Percentiles rank a stretch among this genome's conserved stretches.
Conservation (phyloP, 2,888 invertebrate genomes). For the Drosophila picticornis region DNA sequence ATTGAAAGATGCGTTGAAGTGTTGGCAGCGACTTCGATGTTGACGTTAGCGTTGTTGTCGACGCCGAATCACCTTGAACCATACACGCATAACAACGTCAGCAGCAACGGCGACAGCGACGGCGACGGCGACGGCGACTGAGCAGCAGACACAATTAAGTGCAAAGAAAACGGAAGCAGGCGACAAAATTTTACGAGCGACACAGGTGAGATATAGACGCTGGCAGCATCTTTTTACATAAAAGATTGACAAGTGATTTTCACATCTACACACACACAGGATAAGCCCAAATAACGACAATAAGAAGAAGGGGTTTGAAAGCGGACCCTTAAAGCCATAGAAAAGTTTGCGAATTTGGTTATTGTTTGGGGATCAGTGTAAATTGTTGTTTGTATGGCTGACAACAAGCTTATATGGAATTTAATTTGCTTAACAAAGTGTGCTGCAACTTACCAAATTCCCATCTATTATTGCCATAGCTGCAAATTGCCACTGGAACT, state of each 20-base stretch:
- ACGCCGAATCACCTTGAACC: constrained; percentile 81
- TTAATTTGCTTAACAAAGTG: constrained; percentile 57
- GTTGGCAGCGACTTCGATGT: constrained; percentile 58
- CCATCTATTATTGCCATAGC: constrained; percentile 57
- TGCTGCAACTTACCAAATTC: constrained; percentile 51
- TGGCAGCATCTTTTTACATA: constrained; percentile 73
- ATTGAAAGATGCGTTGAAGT: constrained; percentile 81
- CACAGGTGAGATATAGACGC: constrained; percentile 46
- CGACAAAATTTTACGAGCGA: constrained; percentile 76
- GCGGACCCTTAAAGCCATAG: constrained; percentile 13
- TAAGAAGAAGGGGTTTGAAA: background rate
- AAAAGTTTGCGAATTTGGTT: constrained; percentile 47
- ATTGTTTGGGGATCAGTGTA: constrained; percentile 29
- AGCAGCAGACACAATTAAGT: constrained; percentile 77
- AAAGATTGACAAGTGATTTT: constrained; percentile 81
- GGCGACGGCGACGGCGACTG: constrained; percentile 28
- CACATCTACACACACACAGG: constrained; percentile 53
- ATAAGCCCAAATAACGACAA: constrained; percentile 13
- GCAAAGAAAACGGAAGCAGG: constrained; percentile 72
- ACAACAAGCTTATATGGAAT: constrained; percentile 37
- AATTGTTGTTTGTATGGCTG: constrained; percentile 24
- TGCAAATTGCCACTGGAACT: constrained; percentile 36
- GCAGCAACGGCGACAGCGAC: constrained; percentile 19
- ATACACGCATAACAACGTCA: constrained; percentile 65
- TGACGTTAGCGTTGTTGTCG: constrained; percentile 36